These are phyloP conservation scores for Limonius californicus DNA, from an alignment of 1,140 invertebrate species.

Conservation along the genomic window DNA sequence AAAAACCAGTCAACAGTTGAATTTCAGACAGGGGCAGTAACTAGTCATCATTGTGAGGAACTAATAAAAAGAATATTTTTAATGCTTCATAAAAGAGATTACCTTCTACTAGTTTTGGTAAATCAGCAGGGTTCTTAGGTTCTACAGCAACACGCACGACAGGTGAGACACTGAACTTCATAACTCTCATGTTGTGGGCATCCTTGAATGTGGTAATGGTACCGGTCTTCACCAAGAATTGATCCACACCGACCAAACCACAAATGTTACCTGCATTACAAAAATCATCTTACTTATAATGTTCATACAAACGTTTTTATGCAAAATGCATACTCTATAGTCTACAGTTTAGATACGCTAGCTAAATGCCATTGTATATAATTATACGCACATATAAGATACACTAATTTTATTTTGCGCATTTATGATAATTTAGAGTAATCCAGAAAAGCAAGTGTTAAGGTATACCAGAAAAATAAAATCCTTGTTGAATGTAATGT, in stretches of 20 bases:
- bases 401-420: too few relatives aligned
- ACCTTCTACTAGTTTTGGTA: constrained; percentile 98
- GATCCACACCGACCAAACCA: constrained; percentile 99
- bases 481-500: neutral
- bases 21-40: constrained; percentile 35
- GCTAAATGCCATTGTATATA: too few relatives aligned
- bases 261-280: constrained; percentile 90
- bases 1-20: constrained; percentile 25
- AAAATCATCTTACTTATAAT: too few relatives aligned
- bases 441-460: too few relatives aligned
- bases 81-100: constrained; percentile 38
- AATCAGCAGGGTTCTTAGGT: constrained; percentile 97
- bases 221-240: constrained; percentile 98
- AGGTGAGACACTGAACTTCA: constrained; percentile 99
- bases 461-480: too few relatives aligned
- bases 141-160: constrained; percentile 99
- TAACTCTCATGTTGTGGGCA: constrained; percentile 98
- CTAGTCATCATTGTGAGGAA: constrained; percentile 26
- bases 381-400: constrained; percentile 2
- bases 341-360: too few relatives aligned
- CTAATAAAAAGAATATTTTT: too few relatives aligned
- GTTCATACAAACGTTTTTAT: too few relatives aligned
- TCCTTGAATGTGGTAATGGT: constrained; percentile 99
- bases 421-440: too few relatives aligned
- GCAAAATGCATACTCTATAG: too few relatives aligned